phyloP scores from a whole-genome alignment of 1,140 invertebrate species.

The Drosophila pruinosa region DNA sequence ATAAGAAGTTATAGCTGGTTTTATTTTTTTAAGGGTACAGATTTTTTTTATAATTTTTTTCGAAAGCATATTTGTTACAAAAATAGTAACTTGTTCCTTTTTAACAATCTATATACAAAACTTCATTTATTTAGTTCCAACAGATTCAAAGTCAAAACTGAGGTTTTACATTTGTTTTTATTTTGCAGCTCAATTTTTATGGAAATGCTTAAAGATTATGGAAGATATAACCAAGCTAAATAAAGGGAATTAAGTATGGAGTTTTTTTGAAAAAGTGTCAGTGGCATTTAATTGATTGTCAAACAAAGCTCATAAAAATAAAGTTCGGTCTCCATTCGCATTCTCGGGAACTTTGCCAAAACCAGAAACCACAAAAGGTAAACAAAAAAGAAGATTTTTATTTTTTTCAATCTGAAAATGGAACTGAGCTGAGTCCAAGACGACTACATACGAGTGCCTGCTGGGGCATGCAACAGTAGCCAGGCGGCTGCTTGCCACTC shows the following conservation, averaged over 20 bases:
- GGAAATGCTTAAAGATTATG: background rate
- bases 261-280: constrained; percentile 24
- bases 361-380: constrained; percentile 19
- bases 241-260: too few relatives aligned
- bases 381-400: constrained; percentile 10
- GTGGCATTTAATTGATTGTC: constrained; percentile 44
- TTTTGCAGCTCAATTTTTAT: background rate
- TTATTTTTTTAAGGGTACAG: too few relatives aligned
- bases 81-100: too few relatives aligned
- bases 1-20: too few relatives aligned
- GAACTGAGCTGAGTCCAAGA: background rate
- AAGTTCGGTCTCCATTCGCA: background rate
- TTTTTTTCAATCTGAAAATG: background rate
- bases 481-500: background rate
- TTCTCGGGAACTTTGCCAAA: background rate
- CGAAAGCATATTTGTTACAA: too few relatives aligned
- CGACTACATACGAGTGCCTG: background rate
- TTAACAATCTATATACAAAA: too few relatives aligned
- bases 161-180: too few relatives aligned
- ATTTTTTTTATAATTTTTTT: too few relatives aligned
- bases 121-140: too few relatives aligned
- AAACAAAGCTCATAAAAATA: constrained; percentile 34
- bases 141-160: too few relatives aligned
- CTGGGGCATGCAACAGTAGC: constrained; percentile 11
- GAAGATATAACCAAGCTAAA: too few relatives aligned